Evolutionary conservation across 2,113 vertebrate species (phyloP).

Genomic region (Motacilla tschutschensis): DNA sequence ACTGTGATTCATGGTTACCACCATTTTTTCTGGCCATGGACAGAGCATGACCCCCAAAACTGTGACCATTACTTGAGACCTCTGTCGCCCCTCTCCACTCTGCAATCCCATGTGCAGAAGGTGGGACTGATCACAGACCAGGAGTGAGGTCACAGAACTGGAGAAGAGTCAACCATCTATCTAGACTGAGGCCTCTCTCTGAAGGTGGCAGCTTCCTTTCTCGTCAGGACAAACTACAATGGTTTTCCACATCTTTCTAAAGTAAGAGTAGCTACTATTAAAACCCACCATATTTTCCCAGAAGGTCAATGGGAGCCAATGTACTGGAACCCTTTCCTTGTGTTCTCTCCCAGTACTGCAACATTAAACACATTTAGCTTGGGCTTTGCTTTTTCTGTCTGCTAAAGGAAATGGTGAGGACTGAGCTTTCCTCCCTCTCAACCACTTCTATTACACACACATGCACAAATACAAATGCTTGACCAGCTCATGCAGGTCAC

Average conservation of each 20-base stretch:
- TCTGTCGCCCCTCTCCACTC: not conserved
- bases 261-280: not conserved
- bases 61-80: not conserved
- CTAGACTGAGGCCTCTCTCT: not conserved
- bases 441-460: not conserved
- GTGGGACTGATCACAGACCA: not conserved
- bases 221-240: not conserved
- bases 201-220: not conserved
- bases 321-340: not conserved
- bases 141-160: not conserved
- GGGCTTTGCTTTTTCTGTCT: not conserved
- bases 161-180: not conserved
- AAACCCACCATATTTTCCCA: not conserved
- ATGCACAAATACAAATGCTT: not conserved
- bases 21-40: not conserved
- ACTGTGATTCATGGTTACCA: not conserved
- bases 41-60: not conserved
- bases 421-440: not conserved
- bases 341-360: not conserved
- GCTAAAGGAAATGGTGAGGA: not conserved
- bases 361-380: not conserved
- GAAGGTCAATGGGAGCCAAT: rapidly evolving
- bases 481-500: not conserved
- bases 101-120: not conserved
- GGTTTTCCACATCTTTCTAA: not conserved